Conservation (phyloP, 2,888 invertebrate species). For the Dynastes maya region DNA sequence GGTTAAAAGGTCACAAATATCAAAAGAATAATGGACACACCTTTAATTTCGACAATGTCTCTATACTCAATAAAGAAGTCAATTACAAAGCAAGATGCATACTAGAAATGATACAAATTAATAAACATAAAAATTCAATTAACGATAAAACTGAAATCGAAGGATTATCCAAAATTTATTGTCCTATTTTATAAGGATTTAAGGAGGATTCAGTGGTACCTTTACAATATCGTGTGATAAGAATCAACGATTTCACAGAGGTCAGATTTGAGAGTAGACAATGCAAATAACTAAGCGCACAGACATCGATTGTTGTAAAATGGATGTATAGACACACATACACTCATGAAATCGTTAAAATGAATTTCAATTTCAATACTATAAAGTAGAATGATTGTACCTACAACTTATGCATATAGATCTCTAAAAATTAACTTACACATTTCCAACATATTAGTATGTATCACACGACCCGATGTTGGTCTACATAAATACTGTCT, state of each 20-base stretch:
- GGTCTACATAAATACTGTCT: conserved; percentile 37
- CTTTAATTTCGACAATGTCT: too few relatives aligned
- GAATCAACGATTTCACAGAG: neutral
- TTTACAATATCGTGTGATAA: neutral
- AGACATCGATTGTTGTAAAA: too few relatives aligned
- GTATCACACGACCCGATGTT: conserved; percentile 17
- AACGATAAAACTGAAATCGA: too few relatives aligned
- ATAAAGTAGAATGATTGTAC: conserved; percentile 32
- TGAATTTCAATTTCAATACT: conserved; percentile 20
- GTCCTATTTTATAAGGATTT: neutral
- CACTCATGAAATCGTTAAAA: neutral
- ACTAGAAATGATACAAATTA: too few relatives aligned
- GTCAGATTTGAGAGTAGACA: conserved; percentile 2
- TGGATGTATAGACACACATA: neutral
- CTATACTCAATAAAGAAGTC: too few relatives aligned
- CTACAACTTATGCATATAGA: neutral
- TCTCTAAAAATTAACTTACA: conserved; percentile 20
- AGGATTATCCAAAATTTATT: too few relatives aligned
- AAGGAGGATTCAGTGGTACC: neutral
- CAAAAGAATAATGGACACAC: too few relatives aligned
- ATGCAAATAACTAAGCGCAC: neutral
- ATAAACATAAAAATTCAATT: too few relatives aligned
- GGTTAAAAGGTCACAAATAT: too few relatives aligned
- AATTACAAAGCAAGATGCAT: too few relatives aligned
- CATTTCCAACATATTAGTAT: neutral